Conservation (phyloP, 1,140 invertebrate species). For the Camponotus floridanus region DNA sequence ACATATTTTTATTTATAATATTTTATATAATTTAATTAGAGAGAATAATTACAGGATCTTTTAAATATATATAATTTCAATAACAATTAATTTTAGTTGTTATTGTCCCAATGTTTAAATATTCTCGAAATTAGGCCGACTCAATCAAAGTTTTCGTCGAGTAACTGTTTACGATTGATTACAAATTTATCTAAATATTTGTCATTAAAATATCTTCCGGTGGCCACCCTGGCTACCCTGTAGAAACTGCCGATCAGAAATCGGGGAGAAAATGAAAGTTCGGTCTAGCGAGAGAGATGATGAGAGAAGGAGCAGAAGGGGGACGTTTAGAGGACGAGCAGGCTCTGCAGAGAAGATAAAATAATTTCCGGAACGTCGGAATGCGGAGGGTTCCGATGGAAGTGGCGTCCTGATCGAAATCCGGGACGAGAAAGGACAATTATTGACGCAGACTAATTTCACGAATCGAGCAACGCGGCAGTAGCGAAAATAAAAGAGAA, state of each 20-base stretch:
- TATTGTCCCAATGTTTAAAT: constrained; percentile 13
- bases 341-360: constrained; percentile 66
- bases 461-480: constrained; percentile 54
- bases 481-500: constrained; percentile 51
- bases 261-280: constrained; percentile 49
- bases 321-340: constrained; percentile 14
- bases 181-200: constrained; percentile 47
- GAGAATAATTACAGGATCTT: background rate
- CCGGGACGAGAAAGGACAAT: constrained; percentile 68
- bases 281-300: constrained; percentile 13
- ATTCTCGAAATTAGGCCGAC: background rate
- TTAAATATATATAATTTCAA: background rate
- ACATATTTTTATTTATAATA: background rate
- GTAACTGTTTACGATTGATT: background rate
- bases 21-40: constrained; percentile 17
- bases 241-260: constrained; percentile 52
- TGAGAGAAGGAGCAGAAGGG: background rate
- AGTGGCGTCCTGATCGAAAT: constrained; percentile 67
- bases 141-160: constrained; percentile 7
- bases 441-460: constrained; percentile 71
- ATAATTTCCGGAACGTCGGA: constrained; percentile 75
- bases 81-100: background rate
- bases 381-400: constrained; percentile 66
- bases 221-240: constrained; percentile 8
- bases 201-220: constrained; percentile 51